Evolutionary conservation across 1,140 invertebrate species (phyloP), one percentile per base, ranked within the genome.

Genomic region (Drosophila pectinifera): DNA sequence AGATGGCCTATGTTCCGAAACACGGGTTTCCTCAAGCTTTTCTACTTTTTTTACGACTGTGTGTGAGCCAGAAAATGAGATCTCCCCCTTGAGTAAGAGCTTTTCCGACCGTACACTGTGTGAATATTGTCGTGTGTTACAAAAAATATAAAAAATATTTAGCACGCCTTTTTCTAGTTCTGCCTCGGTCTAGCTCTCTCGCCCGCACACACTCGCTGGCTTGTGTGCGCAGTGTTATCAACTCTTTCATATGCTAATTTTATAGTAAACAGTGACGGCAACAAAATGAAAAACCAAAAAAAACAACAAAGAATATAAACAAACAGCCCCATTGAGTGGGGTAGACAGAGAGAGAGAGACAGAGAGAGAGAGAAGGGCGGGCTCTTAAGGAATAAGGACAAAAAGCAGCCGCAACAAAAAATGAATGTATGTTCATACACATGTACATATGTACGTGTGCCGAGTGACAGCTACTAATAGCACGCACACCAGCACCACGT

Each of bases 171-270:
- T 78, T 46, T 38, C 59, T 54, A 58, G 42, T 59, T 74, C 49
- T 55, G 13, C 28, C 18, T 22, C 16, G 18, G 43, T 57, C 18
- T 14, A 13, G 26, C 54, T 31, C 28, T 31, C 8, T 31, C 28
- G 28, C 28, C 28, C 28, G 28, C 28, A 31, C 10, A 7, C 28
- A 22, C 22, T 22, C 22, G 22, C 22, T 22, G 22, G 22, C 22
- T 22, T 22, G 22, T 22, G 22, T 22, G 20, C 22, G 38, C 36
- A 18, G 45, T 42, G 45, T 46, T 82, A 81, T 74, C 73, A 57
- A 57, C 56, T 74, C 78, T 80, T 80, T 80, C 58, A 80, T 80
- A 80, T 80, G 78, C 63, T 75, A 75, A 80, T 80, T 80, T 80
- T 54, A 75, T 80, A 80, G 77, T 78, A 79, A 79, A 78, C 77